Percentiles rank a stretch among this genome's conserved stretches.
Evolutionary conservation across 2,113 vertebrate species (phyloP).

Genomic region (Vanacampus margaritifer): DNA sequence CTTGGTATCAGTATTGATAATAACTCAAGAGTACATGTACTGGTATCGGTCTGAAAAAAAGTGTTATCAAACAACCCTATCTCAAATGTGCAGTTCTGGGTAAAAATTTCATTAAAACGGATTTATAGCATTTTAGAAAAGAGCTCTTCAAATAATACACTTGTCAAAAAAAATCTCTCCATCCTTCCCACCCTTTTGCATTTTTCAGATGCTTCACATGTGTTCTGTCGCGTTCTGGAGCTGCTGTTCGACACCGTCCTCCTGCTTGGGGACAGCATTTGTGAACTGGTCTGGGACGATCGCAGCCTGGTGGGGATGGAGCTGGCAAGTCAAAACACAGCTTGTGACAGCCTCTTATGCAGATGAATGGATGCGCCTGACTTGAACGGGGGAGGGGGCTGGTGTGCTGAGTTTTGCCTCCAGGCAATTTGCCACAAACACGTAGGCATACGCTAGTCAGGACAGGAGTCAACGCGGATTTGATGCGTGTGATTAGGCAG

Average conservation of each 20-base stretch:
- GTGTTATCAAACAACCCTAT: no score
- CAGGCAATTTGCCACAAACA: constrained; percentile 58
- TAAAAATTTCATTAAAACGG: not conserved
- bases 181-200: constrained; percentile 15
- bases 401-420: constrained; percentile 41
- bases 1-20: no score
- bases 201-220: constrained; percentile 74
- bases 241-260: constrained; percentile 77
- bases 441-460: constrained; percentile 50
- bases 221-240: constrained; percentile 80
- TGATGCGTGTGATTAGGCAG: constrained; percentile 41
- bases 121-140: not conserved
- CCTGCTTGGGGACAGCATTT: constrained; percentile 80
- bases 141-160: not conserved
- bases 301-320: constrained; percentile 85
- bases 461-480: constrained; percentile 53
- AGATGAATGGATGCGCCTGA: constrained; percentile 67
- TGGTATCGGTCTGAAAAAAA: no score
- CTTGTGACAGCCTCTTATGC: constrained; percentile 64
- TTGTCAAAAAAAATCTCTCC: not conserved
- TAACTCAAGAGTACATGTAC: no score
- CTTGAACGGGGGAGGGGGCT: constrained; percentile 39
- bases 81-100: not conserved
- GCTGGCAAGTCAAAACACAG: constrained; percentile 78
- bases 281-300: constrained; percentile 87